Conservation (phyloP, 2,888 invertebrate genomes). For the Entomobrya multifasciata region DNA sequence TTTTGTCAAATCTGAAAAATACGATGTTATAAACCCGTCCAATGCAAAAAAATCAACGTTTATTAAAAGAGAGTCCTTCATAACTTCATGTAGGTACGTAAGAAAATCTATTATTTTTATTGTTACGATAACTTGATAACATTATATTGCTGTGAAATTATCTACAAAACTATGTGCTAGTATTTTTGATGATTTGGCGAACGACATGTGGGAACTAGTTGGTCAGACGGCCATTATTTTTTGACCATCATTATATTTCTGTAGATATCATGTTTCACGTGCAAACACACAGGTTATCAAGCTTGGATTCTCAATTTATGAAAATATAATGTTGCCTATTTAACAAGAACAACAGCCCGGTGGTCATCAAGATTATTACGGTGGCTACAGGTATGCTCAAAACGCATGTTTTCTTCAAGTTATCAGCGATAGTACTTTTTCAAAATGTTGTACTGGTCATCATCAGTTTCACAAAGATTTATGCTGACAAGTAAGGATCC, state of each 20-base stretch:
- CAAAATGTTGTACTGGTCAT: constrained; percentile 48
- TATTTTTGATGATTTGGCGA: background rate
- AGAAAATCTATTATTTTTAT: background rate
- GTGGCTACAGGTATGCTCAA: constrained; percentile 4
- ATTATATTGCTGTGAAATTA: background rate
- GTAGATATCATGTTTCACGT: constrained; percentile 14
- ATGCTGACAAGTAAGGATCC: constrained; percentile 63
- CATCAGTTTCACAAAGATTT: constrained; percentile 61
- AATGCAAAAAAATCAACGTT: too few relatives aligned
- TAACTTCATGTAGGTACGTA: background rate
- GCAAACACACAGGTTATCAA: background rate
- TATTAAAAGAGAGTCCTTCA: background rate
- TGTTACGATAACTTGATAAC: background rate
- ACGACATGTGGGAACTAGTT: background rate
- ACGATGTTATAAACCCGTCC: background rate
- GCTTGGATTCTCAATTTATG: constrained; percentile 58
- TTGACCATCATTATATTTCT: constrained; percentile 1
- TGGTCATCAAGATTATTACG: constrained; percentile 58
- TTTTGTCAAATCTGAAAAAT: constrained; percentile 30
- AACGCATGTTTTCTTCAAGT: constrained; percentile 15
- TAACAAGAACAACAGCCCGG: constrained; percentile 37
- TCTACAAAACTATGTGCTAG: background rate
- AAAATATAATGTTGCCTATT: constrained; percentile 51
- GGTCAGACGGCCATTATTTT: constrained; percentile 21
- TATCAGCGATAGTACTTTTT: background rate